Evolutionary conservation across 2,113 vertebrate genomes (phyloP).

Genomic region (Oriolus oriolus): DNA sequence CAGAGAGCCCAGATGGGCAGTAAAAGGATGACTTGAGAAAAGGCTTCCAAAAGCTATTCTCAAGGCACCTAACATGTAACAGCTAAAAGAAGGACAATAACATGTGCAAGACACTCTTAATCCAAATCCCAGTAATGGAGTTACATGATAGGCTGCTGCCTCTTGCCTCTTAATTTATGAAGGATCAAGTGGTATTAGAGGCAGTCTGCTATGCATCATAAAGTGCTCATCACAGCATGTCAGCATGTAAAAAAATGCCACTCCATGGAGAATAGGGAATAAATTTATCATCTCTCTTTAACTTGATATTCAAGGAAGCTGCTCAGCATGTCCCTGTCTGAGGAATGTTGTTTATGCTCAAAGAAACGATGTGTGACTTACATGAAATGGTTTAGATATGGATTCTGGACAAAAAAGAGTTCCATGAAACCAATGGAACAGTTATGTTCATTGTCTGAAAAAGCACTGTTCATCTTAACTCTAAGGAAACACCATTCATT

Average conservation of each 20-base stretch:
- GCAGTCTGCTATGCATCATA: background rate
- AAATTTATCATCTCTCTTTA: background rate
- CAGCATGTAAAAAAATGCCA: background rate
- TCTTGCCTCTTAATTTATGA: conserved; percentile 47
- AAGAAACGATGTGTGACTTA: conserved; percentile 3
- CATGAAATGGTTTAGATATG: background rate
- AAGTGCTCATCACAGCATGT: conserved; percentile 4
- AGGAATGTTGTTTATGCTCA: background rate
- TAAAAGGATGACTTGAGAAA: background rate
- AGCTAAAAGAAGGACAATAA: conserved; percentile 10
- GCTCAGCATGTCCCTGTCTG: background rate
- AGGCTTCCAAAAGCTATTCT: background rate
- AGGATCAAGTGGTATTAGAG: conserved; percentile 49
- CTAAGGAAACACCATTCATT: background rate
- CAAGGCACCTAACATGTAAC: background rate
- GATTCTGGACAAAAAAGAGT: background rate
- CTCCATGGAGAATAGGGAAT: background rate
- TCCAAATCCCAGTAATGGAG: conserved; percentile 59
- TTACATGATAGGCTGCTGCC: background rate
- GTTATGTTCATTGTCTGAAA: background rate
- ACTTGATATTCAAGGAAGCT: background rate
- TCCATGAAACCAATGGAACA: background rate
- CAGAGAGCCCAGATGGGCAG: background rate
- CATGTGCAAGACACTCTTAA: conserved; percentile 30
- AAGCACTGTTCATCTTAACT: background rate